phyloP scores from a whole-genome alignment of 2,113 vertebrate genomes.

The Fregetta grallaria region DNA sequence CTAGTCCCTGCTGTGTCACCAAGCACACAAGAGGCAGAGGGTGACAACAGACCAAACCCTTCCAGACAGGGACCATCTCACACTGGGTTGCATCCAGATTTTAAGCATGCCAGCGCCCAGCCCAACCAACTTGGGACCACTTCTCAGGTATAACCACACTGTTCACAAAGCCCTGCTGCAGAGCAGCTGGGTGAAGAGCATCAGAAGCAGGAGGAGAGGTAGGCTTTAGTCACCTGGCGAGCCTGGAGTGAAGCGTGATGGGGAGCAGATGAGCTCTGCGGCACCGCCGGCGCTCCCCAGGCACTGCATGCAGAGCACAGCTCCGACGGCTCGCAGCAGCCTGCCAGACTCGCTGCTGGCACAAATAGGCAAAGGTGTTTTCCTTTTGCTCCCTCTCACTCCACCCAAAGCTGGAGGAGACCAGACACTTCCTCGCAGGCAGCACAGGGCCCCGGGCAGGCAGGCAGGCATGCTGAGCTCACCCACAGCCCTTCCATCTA shows the following conservation, averaged over 20 bases:
- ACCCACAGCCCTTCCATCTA: background rate
- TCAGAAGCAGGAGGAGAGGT: background rate
- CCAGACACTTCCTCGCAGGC: background rate
- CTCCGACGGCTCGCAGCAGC: background rate
- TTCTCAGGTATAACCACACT: accelerated
- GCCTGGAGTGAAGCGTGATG: accelerated
- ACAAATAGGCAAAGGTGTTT: background rate
- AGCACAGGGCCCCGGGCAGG: background rate
- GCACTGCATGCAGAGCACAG: background rate
- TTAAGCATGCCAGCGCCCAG: background rate
- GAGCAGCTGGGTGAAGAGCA: background rate
- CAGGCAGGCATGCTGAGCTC: background rate
- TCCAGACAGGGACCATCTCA: accelerated
- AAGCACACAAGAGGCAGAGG: background rate
- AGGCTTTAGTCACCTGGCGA: background rate
- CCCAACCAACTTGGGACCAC: accelerated
- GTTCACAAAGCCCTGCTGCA: background rate
- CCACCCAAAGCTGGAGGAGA: background rate
- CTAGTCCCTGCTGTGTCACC: background rate
- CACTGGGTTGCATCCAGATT: accelerated
- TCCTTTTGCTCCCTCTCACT: background rate
- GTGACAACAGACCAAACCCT: background rate
- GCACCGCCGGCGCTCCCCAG: background rate
- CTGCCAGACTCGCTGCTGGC: background rate
- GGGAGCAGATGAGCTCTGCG: background rate